A percentile compares a stretch with the other conserved stretches of the same genome.
phyloP scores from a whole-genome alignment of 2,113 vertebrate genomes.

The Pterocles orientalis region DNA sequence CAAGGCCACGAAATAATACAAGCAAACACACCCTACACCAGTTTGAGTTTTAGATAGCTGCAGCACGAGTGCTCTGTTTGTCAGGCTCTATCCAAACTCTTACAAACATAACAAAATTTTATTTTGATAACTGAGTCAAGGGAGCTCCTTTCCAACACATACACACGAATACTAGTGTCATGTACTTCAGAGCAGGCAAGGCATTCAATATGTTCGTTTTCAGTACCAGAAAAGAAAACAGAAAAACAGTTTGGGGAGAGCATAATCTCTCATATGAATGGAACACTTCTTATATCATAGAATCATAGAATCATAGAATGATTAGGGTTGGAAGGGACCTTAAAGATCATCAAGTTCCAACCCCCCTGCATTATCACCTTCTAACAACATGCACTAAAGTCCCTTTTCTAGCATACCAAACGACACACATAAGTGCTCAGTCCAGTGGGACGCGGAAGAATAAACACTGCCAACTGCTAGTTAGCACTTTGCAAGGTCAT shows the following conservation, averaged over 20 bases:
- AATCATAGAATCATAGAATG: no score
- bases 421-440: neutral
- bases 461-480: neutral
- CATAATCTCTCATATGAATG: neutral
- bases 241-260: neutral
- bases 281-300: neutral
- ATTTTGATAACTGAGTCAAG: constrained; percentile 31
- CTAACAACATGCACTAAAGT: neutral
- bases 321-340: no score
- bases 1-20: neutral
- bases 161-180: neutral
- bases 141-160: constrained; percentile 24
- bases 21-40: neutral
- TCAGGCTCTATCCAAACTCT: neutral
- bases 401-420: neutral
- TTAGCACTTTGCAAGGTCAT: neutral
- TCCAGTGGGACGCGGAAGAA: neutral
- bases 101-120: neutral
- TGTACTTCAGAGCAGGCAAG: neutral
- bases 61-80: neutral
- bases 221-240: neutral
- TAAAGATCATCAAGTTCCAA: no score
- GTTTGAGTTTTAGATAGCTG: neutral
- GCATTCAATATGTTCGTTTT: neutral
- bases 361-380: neutral